These are phyloP conservation scores for Apomyelois bistriatella DNA, from an alignment of 2,888 invertebrate species.

Conservation along the genomic window DNA sequence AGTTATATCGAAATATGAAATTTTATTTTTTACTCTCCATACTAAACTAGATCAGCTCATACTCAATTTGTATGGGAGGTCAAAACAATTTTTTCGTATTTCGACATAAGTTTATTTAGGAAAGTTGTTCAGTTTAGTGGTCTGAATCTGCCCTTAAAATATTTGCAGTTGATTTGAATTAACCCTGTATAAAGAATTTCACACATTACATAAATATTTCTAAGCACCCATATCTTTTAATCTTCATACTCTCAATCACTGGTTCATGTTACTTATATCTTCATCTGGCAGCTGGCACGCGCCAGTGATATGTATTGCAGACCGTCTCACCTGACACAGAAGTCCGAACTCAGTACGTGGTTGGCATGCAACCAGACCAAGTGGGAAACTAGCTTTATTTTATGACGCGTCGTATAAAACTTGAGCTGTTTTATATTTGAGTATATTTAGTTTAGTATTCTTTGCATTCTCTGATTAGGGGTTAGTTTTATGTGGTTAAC, in stretches of 20 bases:
- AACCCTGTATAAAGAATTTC: not conserved
- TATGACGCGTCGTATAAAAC: slow-evolving; percentile 3
- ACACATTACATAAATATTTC: not conserved
- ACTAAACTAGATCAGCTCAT: no score
- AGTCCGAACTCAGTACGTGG: slow-evolving; percentile 14
- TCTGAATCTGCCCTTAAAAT: no score
- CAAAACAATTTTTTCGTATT: no score
- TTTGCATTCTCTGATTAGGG: not conserved
- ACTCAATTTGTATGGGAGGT: no score
- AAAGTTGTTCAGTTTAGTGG: no score
- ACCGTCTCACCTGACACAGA: slow-evolving; percentile 12
- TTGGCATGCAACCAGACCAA: slow-evolving; percentile 3
- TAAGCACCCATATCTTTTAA: not conserved
- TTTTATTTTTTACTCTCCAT: no score
- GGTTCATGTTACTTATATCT: not conserved
- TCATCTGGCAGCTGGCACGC: slow-evolving; percentile 10
- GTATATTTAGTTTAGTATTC: not conserved
- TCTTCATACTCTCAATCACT: not conserved
- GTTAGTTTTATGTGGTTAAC: not conserved
- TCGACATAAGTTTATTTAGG: no score
- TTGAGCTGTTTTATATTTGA: not conserved
- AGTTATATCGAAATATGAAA: no score
- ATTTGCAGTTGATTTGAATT: no score
- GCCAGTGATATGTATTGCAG: slow-evolving; percentile 13
- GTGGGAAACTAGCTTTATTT: slow-evolving; percentile 8